These are phyloP conservation scores for Tetragnatha montana DNA, from an alignment of 2,888 invertebrate species.

Conservation along the genomic window DNA sequence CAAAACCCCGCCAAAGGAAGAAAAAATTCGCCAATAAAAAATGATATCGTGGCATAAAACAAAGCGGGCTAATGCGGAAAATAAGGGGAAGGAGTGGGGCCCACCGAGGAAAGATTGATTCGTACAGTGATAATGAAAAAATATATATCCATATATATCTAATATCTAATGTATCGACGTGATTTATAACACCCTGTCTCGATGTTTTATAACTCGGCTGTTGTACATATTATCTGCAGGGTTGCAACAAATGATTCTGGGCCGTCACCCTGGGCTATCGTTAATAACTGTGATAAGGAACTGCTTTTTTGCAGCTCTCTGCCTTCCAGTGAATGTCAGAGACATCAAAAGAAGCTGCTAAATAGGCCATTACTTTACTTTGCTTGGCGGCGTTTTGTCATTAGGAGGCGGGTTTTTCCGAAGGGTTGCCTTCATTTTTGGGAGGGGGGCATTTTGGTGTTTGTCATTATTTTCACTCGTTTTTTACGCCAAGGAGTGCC, in stretches of 20 bases:
- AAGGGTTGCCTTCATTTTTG: slow-evolving; percentile 59
- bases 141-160: slow-evolving; percentile 59
- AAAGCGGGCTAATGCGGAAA: slow-evolving; percentile 51
- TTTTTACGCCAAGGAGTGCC: slow-evolving; percentile 58
- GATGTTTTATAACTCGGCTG: slow-evolving; percentile 69
- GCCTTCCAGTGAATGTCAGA: slow-evolving; percentile 68
- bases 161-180: slow-evolving; percentile 69
- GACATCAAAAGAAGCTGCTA: slow-evolving; percentile 70
- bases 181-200: slow-evolving; percentile 67
- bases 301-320: slow-evolving; percentile 63
- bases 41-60: slow-evolving; percentile 36
- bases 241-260: slow-evolving; percentile 70
- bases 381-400: slow-evolving; percentile 71
- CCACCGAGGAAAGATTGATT: slow-evolving; percentile 60
- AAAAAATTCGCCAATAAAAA: neutral
- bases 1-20: neutral
- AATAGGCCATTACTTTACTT: slow-evolving; percentile 71
- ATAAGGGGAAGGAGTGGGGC: slow-evolving; percentile 38
- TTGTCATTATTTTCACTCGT: slow-evolving; percentile 56
- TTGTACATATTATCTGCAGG: slow-evolving; percentile 70
- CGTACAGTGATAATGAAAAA: slow-evolving; percentile 59
- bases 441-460: slow-evolving; percentile 42
- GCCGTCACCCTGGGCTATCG: slow-evolving; percentile 69
- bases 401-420: slow-evolving; percentile 64
- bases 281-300: slow-evolving; percentile 70